Base-by-base conservation (phyloP, 1,140 invertebrate species). In the Plectus sambesii region DNA sequence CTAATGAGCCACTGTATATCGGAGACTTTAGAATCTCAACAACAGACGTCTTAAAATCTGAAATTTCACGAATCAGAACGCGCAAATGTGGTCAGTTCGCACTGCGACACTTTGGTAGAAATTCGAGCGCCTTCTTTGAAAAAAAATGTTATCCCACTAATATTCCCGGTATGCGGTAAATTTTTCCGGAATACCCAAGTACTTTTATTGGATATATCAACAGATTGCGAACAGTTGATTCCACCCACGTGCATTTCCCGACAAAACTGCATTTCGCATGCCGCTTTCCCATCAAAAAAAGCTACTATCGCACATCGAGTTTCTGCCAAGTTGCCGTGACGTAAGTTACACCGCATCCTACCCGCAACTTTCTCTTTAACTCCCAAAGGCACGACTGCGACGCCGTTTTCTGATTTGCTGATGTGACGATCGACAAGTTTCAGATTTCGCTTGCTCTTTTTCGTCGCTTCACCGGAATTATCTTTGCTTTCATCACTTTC, bases 91-190 rank as follows among this genome's bases (percentile, higher is more conserved):
- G n/a, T n/a, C n/a, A n/a, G n/a, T n/a, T n/a, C n/a, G n/a, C n/a
- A n/a, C n/a, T n/a, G n/a, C n/a, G n/a, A n/a, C 20, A 33, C 26
- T 50, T 41, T 19, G 42, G 47, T 6, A 62, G 25, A 20, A 66
- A 45, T 12, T 47, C 39, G 9, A 65, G 38, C 24, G 45, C 41
- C 50, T 63, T 25, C 29, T 51, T 52, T n/a, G n/a, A n/a, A n/a
- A n/a, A n/a, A n/a, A n/a, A n/a, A n/a, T n/a, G n/a, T n/a, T n/a
- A n/a, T n/a, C n/a, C n/a, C n/a, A n/a, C n/a, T n/a, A n/a, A n/a
- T n/a, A n/a, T n/a, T n/a, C n/a, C n/a, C n/a, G n/a, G n/a, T n/a
- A n/a, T n/a, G n/a, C n/a, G n/a, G n/a, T n/a, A n/a, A n/a, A n/a
- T n/a, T n/a, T n/a, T n/a, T n/a, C n/a, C n/a, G n/a, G n/a, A n/a